Evolutionary conservation across 2,888 invertebrate genomes (phyloP), one percentile per base, ranked within the genome.

Genomic region (Metacarcinus magister): DNA sequence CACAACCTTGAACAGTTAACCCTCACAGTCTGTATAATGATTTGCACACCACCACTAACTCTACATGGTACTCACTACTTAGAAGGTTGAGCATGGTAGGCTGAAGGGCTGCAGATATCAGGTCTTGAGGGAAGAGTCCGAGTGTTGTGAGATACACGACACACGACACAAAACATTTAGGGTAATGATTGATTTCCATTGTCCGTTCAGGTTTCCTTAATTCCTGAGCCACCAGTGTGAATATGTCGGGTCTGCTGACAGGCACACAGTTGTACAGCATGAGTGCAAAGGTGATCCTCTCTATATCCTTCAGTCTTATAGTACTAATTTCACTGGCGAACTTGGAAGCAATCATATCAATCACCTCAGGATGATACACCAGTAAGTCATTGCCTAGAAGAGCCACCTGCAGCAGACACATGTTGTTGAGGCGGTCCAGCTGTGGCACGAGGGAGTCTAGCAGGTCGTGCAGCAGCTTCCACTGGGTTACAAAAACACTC

Each of bases 271-370:
- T 98, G 97, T 98, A 98, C 97, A 98, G 98, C 2, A 98, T 98
- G 97, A 98, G 98, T 0, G 98, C 98, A 96, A 98, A 98, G 3
- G 98, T 97, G 13, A 98, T 97, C 97, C 98, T 98, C 97, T 99
- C 99, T 54, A 99, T 97, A 97, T 99, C 99, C 97, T 99, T 99
- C 0, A 98, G 93, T 96, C 98, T 98, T 0, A 98, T 97, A 4
- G 97, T 94, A 2, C 98, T 97, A 0, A 98, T 97, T 48, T 98
- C 97, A 2, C 97, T 97, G 13, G 98, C 97, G 39, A 98, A 98
- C 96, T 98, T 98, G 92, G 98, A 97, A 0, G 98, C 97, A 93
- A 98, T 98, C 67, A 98, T 97, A 92, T 98, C 97, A 16, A 98
- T 97, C 0, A 98, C 97, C 89, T 97, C 97, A 96, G 98, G 97